A percentile compares a stretch with the other conserved stretches of the same genome.
phyloP scores from a whole-genome alignment of 2,113 vertebrate genomes.

The Aldabrachelys gigantea region DNA sequence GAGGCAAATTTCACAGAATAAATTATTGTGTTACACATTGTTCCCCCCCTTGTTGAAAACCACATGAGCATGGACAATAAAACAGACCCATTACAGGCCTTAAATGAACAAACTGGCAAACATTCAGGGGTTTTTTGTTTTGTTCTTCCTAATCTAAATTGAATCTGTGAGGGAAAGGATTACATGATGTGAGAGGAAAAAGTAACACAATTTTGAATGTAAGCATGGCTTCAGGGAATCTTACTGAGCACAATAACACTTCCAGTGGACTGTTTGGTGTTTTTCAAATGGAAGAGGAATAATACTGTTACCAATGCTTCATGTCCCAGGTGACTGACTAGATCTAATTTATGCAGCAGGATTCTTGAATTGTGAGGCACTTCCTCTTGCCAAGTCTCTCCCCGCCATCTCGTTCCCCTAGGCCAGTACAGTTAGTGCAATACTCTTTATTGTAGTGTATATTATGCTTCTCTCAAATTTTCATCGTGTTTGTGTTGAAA shows the following conservation, averaged over 20 bases:
- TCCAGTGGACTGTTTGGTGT: neutral
- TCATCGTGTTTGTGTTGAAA: neutral
- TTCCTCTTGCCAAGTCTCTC: neutral
- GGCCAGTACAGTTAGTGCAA: neutral
- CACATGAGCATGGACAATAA: neutral
- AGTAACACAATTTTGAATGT: neutral
- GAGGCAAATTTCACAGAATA: neutral
- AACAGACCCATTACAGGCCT: neutral
- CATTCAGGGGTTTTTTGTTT: neutral
- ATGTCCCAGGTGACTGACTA: neutral
- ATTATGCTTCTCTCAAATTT: neutral
- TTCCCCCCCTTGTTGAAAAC: neutral
- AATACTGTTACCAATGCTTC: neutral
- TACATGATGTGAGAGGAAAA: neutral
- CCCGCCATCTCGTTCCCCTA: neutral
- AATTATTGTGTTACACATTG: neutral
- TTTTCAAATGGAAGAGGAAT: neutral
- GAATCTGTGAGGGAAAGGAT: conserved; percentile 48
- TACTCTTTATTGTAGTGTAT: neutral
- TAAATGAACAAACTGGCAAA: conserved; percentile 39
- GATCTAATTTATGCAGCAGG: neutral
- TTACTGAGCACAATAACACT: neutral
- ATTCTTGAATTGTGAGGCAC: neutral
- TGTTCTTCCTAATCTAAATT: conserved; percentile 70
- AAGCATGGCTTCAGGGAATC: neutral